phyloP scores from a whole-genome alignment of 2,113 vertebrate species.

The Thamnaconus septentrionalis region DNA sequence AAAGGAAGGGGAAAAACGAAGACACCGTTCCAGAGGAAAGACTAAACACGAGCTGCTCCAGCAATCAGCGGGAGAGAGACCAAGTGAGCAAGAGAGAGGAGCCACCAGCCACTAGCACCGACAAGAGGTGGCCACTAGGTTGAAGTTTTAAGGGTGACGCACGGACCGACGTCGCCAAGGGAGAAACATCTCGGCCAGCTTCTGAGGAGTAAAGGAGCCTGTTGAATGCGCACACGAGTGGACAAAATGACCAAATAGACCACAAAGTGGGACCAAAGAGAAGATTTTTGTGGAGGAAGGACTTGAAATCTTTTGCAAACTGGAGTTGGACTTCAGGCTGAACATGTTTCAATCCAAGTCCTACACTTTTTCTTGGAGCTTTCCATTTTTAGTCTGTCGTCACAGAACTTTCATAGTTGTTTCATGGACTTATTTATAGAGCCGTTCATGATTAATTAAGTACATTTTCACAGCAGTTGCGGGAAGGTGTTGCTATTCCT shows the following conservation, averaged over 20 bases:
- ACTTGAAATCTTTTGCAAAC: not conserved
- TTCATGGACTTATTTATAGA: too few relatives aligned
- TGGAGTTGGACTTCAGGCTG: not conserved
- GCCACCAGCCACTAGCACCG: slow-evolving; percentile 17
- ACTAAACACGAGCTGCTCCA: too few relatives aligned
- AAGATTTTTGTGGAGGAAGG: not conserved
- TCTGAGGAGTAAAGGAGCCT: not conserved
- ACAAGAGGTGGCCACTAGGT: slow-evolving; percentile 14
- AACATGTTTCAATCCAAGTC: too few relatives aligned
- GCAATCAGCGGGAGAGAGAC: not conserved
- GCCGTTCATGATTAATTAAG: too few relatives aligned
- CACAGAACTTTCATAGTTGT: too few relatives aligned
- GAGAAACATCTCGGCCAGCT: slow-evolving; percentile 2
- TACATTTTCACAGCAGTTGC: not conserved
- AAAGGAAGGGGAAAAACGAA: not conserved
- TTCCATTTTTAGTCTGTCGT: too few relatives aligned
- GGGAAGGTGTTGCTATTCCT: slow-evolving; percentile 6
- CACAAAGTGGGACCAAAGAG: not conserved
- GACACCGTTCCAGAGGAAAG: not conserved
- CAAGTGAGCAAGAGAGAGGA: slow-evolving; percentile 15
- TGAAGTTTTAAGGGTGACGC: slow-evolving; percentile 8
- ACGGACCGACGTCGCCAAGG: not conserved
- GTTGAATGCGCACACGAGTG: not conserved
- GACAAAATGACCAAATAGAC: slow-evolving; percentile 8
- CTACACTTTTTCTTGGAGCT: too few relatives aligned